Base-by-base conservation (phyloP, 2,113 vertebrate species). In the Silurus meridionalis region DNA sequence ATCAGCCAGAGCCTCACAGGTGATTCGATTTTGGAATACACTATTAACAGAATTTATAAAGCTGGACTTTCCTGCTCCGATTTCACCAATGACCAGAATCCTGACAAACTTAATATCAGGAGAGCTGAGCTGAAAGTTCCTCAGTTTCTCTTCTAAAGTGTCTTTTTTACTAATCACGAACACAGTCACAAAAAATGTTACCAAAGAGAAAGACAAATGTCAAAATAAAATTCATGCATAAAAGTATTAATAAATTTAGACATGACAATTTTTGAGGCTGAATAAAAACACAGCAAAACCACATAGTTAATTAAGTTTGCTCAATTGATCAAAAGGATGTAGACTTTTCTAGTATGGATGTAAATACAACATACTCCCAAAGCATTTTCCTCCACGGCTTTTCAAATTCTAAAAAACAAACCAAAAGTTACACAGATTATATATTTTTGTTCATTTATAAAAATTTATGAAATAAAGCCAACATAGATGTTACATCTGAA, bases 31-130 rank as follows among this genome's bases (percentile, higher is more conserved):
- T 82, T 84, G 64, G 57, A 87, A 87, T 10, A 0, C 57, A n/a
- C 64, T 85, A 21, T 77, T 5, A 6, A 88, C 8, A 0, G 87
- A 82, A 8, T 88, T 85, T 14, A 88, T 88, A n/a, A 88, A 88
- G 71, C 83, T 85, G 69, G 87, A 85, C 13, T 85, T 88, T 75
- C 87, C 83, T 52, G 53, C 82, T 77, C 61, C 87, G 13, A 75
- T 4, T 77, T 58, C 19, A 82, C 87, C 83, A 60, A 66, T 67
- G 0, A 88, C 1, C 78, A 88, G 79, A 28, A 88, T 78, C 67
- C 72, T 74, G 55, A 85, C 66, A 23, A 25, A 5, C n/a, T 58
- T 19, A 52, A 67, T 53, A 25, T 58, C 14, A n/a, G 52, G 1
- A 79, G 1, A 0, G 57, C 37, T 28, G 13, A 25, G 11, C 15